A percentile compares a stretch with the other conserved stretches of the same genome.
Evolutionary conservation across 2,113 vertebrate species (phyloP).

Genomic region (Mola mola): DNA sequence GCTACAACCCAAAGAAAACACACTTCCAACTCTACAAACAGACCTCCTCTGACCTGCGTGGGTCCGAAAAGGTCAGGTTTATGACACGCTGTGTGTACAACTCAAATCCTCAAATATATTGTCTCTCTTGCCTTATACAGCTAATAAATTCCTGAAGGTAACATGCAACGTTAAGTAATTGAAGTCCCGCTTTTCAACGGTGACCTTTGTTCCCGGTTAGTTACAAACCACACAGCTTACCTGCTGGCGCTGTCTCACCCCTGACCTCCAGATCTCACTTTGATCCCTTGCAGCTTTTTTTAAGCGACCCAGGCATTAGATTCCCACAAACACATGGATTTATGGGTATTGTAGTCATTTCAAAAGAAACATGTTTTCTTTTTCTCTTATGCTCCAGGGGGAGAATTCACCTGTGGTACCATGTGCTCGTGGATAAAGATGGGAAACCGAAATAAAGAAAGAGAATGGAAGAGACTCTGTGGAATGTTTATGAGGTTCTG

Average conservation of each 20-base stretch:
- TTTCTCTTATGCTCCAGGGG: not conserved
- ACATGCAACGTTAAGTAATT: conserved; percentile 1
- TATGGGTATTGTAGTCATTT: conserved; percentile 32
- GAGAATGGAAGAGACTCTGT: not conserved
- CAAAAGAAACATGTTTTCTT: conserved; percentile 1
- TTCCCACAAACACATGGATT: conserved; percentile 40
- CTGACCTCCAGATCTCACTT: conserved; percentile 27
- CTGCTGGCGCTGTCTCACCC: conserved; percentile 7
- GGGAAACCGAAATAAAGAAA: not conserved
- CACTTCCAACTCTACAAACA: conserved; percentile 31
- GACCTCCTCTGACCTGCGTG: conserved; percentile 8
- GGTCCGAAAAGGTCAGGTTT: conserved; percentile 31
- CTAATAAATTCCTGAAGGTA: conserved; percentile 24
- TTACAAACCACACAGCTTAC: conserved; percentile 8
- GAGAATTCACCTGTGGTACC: conserved; percentile 12
- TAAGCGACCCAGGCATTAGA: conserved; percentile 10
- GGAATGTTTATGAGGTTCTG: not conserved
- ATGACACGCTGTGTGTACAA: not conserved
- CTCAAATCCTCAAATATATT: not conserved
- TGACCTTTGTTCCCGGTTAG: conserved; percentile 7
- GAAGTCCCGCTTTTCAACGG: conserved; percentile 15
- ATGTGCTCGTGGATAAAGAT: conserved; percentile 1
- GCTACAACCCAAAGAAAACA: conserved; percentile 22
- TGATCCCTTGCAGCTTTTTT: conserved; percentile 37
- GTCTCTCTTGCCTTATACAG: conserved; percentile 8